Evolutionary conservation across 2,113 vertebrate genomes (phyloP).

Genomic region (Gallinago jamesoni): DNA sequence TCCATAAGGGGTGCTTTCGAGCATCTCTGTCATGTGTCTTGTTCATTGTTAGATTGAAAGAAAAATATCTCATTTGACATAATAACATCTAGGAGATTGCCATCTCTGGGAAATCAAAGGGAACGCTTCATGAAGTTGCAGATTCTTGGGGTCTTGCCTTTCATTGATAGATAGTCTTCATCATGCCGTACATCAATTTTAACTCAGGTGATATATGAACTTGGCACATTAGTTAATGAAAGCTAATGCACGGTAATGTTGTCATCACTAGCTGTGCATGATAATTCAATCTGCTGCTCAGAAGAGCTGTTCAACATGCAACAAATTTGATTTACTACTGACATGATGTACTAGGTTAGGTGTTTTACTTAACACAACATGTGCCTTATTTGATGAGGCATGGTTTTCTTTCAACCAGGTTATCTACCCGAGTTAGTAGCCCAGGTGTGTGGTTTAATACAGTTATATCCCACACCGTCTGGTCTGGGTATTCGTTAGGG

Average conservation of each 20-base stretch:
- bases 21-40: not conserved
- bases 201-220: conserved; percentile 50
- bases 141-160: conserved; percentile 19
- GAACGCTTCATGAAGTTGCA: not conserved
- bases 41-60: not conserved
- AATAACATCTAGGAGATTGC: not conserved
- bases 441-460: not conserved
- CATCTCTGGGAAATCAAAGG: not conserved
- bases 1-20: not conserved
- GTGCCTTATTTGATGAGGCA: conserved; percentile 45
- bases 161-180: not conserved
- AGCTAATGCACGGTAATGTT: conserved; percentile 30
- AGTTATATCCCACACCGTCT: not conserved
- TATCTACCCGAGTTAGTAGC: not conserved
- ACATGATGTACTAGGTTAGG: conserved; percentile 45
- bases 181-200: not conserved
- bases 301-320: conserved; percentile 28
- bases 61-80: not conserved
- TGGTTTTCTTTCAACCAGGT: conserved; percentile 22
- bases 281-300: conserved; percentile 44
- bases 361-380: conserved; percentile 30
- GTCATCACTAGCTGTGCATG: conserved; percentile 47
- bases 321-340: conserved; percentile 40
- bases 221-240: conserved; percentile 43
- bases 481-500: not conserved